Conservation (phyloP, 2,113 vertebrate species). For the Corythornis madagascariensis region DNA sequence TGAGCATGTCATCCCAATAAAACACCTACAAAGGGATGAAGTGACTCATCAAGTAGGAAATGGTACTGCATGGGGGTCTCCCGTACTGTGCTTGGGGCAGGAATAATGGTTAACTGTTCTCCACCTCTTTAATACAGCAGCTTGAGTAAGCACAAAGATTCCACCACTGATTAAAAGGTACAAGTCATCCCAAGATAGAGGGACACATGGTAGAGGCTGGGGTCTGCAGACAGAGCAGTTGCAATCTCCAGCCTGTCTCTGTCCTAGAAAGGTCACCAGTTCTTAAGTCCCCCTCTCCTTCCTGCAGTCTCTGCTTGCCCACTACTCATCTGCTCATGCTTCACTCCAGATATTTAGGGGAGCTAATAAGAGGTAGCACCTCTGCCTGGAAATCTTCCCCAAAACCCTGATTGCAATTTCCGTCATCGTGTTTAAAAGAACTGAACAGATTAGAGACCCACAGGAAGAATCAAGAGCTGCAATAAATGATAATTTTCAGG, state of each 20-base stretch:
- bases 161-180: not conserved
- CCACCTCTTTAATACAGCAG: not conserved
- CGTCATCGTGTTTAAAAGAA: not conserved
- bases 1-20: not conserved
- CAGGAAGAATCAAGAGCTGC: not conserved
- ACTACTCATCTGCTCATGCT: not conserved
- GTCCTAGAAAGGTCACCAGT: not conserved
- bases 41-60: not conserved
- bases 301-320: not conserved
- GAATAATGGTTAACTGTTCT: not conserved
- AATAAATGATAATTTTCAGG: not conserved
- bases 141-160: not conserved
- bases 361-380: not conserved
- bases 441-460: not conserved
- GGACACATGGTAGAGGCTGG: not conserved
- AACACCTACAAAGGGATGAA: not conserved
- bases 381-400: not conserved
- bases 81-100: not conserved
- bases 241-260: not conserved
- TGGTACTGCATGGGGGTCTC: not conserved
- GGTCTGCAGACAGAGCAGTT: not conserved
- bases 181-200: not conserved
- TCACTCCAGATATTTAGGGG: not conserved
- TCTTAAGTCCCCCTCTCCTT: not conserved
- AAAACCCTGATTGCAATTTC: not conserved